phyloP scores from a whole-genome alignment of 1,140 invertebrate species.

The Drosophila auraria region DNA sequence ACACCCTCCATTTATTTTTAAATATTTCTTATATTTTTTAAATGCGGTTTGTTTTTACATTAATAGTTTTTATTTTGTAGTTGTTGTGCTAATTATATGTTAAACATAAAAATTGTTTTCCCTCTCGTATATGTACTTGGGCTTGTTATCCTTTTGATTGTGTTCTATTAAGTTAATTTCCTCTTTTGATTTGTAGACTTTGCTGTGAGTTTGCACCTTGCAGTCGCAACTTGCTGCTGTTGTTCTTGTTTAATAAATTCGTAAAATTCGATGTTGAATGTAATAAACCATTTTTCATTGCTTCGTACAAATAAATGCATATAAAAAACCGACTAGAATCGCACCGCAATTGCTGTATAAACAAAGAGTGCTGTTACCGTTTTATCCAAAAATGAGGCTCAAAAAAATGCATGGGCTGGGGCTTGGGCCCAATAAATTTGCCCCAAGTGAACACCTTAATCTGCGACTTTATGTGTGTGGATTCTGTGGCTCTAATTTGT shows the following conservation, averaged over 20 bases:
- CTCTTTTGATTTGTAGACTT: constrained; percentile 64
- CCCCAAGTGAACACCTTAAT: constrained; percentile 47
- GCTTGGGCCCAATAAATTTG: constrained; percentile 33
- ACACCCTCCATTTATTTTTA: constrained; percentile 35
- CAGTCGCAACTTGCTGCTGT: constrained; percentile 58
- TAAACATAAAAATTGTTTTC: constrained; percentile 72
- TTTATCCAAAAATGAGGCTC: constrained; percentile 52
- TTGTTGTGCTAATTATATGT: constrained; percentile 81
- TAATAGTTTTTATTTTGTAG: constrained; percentile 82
- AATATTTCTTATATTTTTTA: constrained; percentile 74
- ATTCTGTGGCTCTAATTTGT: constrained; percentile 37
- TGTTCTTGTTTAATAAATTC: constrained; percentile 67
- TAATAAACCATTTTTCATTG: constrained; percentile 76
- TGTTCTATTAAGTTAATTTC: constrained; percentile 68
- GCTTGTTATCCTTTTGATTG: constrained; percentile 70
- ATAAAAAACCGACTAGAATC: constrained; percentile 70
- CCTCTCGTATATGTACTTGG: constrained; percentile 33
- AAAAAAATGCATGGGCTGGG: constrained; percentile 35
- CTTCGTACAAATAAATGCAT: constrained; percentile 72
- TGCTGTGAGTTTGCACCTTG: constrained; percentile 40
- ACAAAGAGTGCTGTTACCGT: constrained; percentile 56
- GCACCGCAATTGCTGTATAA: constrained; percentile 40
- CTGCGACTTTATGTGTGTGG: constrained; percentile 38
- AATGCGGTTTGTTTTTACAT: constrained; percentile 71
- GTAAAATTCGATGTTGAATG: constrained; percentile 83